Evolutionary conservation across 2,113 vertebrate genomes (phyloP).

Genomic region (Equus quagga): DNA sequence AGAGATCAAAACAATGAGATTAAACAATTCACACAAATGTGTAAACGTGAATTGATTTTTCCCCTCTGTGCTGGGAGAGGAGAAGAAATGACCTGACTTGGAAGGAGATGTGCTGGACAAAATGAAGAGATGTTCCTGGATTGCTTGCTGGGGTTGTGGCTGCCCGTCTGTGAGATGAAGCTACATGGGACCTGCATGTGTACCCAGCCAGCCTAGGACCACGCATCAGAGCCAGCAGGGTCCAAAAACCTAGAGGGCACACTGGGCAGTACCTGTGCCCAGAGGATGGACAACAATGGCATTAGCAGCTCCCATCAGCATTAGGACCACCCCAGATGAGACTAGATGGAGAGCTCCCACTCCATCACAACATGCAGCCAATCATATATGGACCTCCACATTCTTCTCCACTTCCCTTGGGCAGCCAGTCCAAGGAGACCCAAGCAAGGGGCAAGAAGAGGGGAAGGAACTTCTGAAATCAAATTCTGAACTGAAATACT

Average conservation of each 20-base stretch:
- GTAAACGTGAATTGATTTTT: background rate
- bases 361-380: background rate
- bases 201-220: background rate
- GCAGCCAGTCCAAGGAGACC: background rate
- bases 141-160: background rate
- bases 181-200: background rate
- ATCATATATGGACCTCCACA: background rate
- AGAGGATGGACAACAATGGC: background rate
- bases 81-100: background rate
- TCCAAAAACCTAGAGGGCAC: background rate
- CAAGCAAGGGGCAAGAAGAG: background rate
- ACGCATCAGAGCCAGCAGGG: background rate
- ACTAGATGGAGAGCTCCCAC: background rate
- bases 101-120: background rate
- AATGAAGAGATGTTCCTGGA: background rate
- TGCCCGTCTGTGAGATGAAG: background rate
- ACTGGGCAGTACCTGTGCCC: background rate
- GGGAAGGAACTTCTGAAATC: background rate
- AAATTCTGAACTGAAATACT: conserved; percentile 45
- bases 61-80: background rate
- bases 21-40: background rate
- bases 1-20: background rate
- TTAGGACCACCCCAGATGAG: background rate
- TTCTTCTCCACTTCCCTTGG: background rate
- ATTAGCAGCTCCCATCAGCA: background rate